Conservation (phyloP, 2,888 invertebrate genomes). For the Thelaira solivaga region DNA sequence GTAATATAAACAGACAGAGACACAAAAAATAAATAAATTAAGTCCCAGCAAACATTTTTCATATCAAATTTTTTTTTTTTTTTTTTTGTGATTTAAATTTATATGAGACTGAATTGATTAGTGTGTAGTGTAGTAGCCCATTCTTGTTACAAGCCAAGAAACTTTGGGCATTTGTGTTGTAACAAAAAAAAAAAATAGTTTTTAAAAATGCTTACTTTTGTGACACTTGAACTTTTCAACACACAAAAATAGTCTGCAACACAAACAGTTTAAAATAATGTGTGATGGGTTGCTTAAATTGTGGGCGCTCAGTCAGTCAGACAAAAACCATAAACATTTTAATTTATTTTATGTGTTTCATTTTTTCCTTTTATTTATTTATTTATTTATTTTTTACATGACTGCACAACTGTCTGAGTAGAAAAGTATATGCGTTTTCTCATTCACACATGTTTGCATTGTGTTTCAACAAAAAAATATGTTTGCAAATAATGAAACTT, state of each 20-base stretch:
- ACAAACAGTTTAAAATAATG: background rate
- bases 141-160: no score
- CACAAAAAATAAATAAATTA: background rate
- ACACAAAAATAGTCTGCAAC: no score
- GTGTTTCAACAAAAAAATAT: background rate
- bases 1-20: background rate
- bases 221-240: background rate
- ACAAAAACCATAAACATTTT: slow-evolving; percentile 46
- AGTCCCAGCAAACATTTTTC: background rate
- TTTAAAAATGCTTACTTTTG: background rate
- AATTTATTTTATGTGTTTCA: slow-evolving; percentile 45
- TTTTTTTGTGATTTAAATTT: no score
- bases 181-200: no score
- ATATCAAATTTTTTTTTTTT: no score
- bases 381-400: slow-evolving; percentile 34
- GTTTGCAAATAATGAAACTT: background rate
- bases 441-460: background rate
- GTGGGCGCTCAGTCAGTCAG: slow-evolving; percentile 4
- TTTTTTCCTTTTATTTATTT: no score
- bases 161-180: no score
- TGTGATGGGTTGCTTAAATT: slow-evolving; percentile 5
- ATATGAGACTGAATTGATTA: no score
- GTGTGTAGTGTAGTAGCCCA: no score
- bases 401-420: slow-evolving; percentile 29
- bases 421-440: background rate